A percentile compares a stretch with the other conserved stretches of the same genome.
These are phyloP conservation scores for Caenorhabditis panamensis DNA, from an alignment of 2,888 invertebrate species.

Conservation along the genomic window DNA sequence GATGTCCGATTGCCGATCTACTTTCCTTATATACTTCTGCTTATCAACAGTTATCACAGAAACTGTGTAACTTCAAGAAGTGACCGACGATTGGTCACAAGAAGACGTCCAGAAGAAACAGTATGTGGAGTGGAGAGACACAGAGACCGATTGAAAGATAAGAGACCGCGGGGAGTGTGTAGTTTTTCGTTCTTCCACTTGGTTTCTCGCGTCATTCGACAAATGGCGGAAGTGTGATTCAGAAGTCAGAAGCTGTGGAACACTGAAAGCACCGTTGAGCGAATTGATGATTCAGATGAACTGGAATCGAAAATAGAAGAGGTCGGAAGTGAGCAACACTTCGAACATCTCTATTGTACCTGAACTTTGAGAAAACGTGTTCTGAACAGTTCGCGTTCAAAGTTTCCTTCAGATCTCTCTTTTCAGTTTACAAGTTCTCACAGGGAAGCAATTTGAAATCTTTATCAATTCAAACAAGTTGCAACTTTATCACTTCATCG, in stretches of 20 bases:
- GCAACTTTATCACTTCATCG: not conserved
- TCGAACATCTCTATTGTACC: not conserved
- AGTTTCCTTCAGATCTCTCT: not conserved
- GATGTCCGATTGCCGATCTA: not conserved
- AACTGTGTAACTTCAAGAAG: conserved; percentile 45
- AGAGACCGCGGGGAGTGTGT: conserved; percentile 15
- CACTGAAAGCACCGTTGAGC: conserved; percentile 21
- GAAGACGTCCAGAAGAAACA: conserved; percentile 26
- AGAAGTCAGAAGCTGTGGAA: conserved; percentile 31
- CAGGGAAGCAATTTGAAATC: too few relatives aligned
- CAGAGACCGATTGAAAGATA: conserved; percentile 6
- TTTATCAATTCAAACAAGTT: not conserved
- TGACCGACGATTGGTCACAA: conserved; percentile 37
- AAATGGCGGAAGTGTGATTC: conserved; percentile 57
- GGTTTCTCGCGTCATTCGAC: conserved; percentile 47
- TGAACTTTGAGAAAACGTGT: not conserved
- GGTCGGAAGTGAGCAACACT: not conserved
- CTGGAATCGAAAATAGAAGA: conserved; percentile 14
- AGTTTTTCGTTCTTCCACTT: conserved; percentile 30
- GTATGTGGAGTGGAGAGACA: conserved; percentile 6
- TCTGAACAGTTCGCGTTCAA: not conserved
- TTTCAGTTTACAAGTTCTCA: not conserved
- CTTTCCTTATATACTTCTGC: conserved; percentile 33
- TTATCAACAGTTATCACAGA: conserved; percentile 28
- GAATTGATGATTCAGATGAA: conserved; percentile 35